Evolutionary conservation across 1,140 invertebrate species (phyloP).

Genomic region (Drosophila leontia): DNA sequence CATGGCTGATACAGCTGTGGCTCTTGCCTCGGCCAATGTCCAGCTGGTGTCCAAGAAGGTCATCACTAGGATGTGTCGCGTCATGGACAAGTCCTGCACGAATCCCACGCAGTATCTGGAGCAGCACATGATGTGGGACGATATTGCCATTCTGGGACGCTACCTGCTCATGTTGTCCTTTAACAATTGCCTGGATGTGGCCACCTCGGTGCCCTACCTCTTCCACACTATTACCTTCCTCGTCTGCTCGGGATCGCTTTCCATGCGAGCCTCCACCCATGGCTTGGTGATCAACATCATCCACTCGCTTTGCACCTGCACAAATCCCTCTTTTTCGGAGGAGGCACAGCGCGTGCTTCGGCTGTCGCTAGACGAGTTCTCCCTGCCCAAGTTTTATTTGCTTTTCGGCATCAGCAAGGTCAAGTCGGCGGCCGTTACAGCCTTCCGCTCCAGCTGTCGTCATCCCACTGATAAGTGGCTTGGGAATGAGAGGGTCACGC

Average conservation of each 20-base stretch:
- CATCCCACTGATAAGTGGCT: constrained; percentile 90
- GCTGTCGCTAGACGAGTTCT: constrained; percentile 98
- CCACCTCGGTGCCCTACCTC: constrained; percentile 96
- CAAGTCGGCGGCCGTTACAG: constrained; percentile 98
- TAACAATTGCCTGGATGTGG: constrained; percentile 98
- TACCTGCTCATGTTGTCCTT: constrained; percentile 99
- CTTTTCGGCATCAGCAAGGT: constrained; percentile 99
- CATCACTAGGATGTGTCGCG: constrained; percentile 95
- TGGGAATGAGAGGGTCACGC: constrained; percentile 77
- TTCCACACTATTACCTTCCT: constrained; percentile 99
- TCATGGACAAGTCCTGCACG: constrained; percentile 97
- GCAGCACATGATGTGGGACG: constrained; percentile 99
- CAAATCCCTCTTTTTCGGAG: constrained; percentile 96
- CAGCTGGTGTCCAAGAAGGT: constrained; percentile 98
- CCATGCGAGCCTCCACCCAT: constrained; percentile 97
- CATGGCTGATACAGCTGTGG: constrained; percentile 99
- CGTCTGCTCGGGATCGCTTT: constrained; percentile 96
- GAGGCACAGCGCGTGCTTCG: constrained; percentile 95
- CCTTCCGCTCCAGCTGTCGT: constrained; percentile 94
- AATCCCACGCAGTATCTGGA: constrained; percentile 96
- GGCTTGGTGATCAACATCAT: constrained; percentile 99
- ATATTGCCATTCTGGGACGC: constrained; percentile 97
- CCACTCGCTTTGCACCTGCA: constrained; percentile 98
- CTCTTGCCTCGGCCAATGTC: constrained; percentile 97
- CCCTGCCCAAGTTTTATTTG: constrained; percentile 97